Base-by-base conservation (phyloP, 2,113 vertebrate species). In the Takifugu bimaculatus region DNA sequence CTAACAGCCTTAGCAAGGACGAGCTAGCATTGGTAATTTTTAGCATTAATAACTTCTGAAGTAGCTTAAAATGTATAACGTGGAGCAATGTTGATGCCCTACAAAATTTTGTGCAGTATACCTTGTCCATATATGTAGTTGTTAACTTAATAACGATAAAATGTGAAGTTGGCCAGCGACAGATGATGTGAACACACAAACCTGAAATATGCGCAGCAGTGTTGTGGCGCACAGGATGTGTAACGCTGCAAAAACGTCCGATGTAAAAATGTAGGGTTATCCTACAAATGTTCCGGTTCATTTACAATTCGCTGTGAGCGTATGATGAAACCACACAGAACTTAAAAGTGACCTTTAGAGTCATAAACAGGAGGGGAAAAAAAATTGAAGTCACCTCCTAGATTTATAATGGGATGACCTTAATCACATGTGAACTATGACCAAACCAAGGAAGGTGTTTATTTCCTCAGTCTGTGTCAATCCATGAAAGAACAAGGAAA, bases 201-300 rank as follows among this genome's bases (percentile, higher is more conserved):
- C 91, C 91, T 90, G 88, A 83, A 84, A 54, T 71, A 73, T 49
- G 77, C 65, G 78, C 85, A 84, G 84, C 87, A 81, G 85, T 82
- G 65, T 80, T 77, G 55, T 78, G 70, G 57, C 76, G 85, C 87
- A 85, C 87, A 83, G 84, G 82, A 88, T 87, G 65, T 77, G 35
- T 39, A 39, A 39, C 35, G 11, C 5, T 50, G 26, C 25, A 65
- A 43, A 49, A 50, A 49, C 47, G 4, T 76, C 72, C 72, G 63
- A 28, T 62, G 72, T 67, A 27, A 82, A 80, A 80, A 68, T 68
- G 72, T 2, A 0, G 55, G 39, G 59, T 72, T 59, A 62, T 26
- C 84, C 7, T 39, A 10, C 11, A 20, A 20, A 39, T 0, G 35
- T 39, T 39, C 35, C 35, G 1, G 35, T 10, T 10, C 11, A 39